A percentile compares a stretch with the other conserved stretches of the same genome.
These are phyloP conservation scores for Enhydra lutris DNA, from an alignment of 2,113 vertebrate genomes.

Conservation along the genomic window DNA sequence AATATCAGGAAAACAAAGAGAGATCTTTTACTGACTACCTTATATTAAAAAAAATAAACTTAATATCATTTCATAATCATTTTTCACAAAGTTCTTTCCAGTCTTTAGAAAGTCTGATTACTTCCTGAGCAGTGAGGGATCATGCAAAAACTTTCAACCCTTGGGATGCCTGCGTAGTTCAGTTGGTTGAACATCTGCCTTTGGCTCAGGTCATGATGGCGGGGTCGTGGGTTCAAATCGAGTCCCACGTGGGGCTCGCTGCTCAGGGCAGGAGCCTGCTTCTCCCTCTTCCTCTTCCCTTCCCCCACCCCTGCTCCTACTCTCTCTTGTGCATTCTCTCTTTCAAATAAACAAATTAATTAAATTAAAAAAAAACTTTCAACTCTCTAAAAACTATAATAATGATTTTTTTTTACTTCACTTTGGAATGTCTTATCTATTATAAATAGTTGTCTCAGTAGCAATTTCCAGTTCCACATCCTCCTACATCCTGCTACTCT, in stretches of 20 bases:
- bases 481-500: not conserved
- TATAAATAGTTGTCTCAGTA: not conserved
- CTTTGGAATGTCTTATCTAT: not conserved
- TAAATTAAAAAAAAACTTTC: not conserved
- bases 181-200: not conserved
- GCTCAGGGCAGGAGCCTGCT: not conserved
- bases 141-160: not conserved
- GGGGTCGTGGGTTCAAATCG: not conserved
- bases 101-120: not conserved
- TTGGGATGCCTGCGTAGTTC: not conserved
- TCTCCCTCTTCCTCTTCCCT: not conserved
- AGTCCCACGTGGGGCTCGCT: not conserved
- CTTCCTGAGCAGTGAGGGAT: not conserved
- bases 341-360: not conserved
- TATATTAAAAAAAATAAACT: not conserved
- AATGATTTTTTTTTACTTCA: not conserved
- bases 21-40: not conserved
- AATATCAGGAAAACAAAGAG: not conserved
- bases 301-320: not conserved
- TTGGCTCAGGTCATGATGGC: not conserved
- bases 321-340: not conserved
- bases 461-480: not conserved
- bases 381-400: not conserved
- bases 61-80: not conserved
- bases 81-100: not conserved